Conservation (phyloP, 37 sponge, comb jelly and placozoan species). For the Chondrilla cf. caribensis region DNA sequence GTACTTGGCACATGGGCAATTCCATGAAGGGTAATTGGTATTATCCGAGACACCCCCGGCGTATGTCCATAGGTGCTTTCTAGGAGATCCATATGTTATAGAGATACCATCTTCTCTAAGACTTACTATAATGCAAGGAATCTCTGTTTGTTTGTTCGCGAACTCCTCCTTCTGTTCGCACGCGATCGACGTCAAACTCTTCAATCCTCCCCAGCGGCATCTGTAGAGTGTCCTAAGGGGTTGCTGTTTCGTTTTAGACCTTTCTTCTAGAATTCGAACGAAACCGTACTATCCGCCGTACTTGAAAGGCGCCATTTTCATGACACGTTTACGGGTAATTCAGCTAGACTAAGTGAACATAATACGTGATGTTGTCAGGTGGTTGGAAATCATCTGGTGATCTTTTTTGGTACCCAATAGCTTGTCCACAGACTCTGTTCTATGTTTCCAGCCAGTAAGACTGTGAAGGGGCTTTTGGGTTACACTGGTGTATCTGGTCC, state of each 20-base stretch:
- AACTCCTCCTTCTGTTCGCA: too few species aligned
- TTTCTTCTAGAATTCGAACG: too few species aligned
- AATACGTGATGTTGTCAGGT: background rate
- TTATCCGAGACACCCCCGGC: constrained; percentile 17
- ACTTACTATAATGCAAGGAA: too few species aligned
- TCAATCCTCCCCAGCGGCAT: too few species aligned
- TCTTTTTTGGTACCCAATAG: background rate
- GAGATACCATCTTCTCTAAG: constrained; percentile 28
- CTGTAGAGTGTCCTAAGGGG: too few species aligned
- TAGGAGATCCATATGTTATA: constrained; percentile 21
- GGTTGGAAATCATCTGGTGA: background rate
- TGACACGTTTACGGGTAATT: too few species aligned
- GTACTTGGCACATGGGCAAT: constrained; percentile 21
- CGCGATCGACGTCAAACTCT: too few species aligned
- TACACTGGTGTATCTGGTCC: background rate
- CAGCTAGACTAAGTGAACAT: too few species aligned
- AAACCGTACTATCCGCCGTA: too few species aligned
- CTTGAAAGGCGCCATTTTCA: too few species aligned
- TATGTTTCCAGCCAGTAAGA: constrained; percentile 6
- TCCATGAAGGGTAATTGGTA: background rate
- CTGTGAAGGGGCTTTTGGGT: background rate
- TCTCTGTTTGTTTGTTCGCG: too few species aligned
- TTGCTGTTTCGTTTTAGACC: too few species aligned
- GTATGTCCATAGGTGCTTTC: constrained; percentile 33
- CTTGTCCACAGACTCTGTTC: constrained; percentile 8